Conservation (phyloP, 2,113 vertebrate genomes). For the Capra hircus region DNA sequence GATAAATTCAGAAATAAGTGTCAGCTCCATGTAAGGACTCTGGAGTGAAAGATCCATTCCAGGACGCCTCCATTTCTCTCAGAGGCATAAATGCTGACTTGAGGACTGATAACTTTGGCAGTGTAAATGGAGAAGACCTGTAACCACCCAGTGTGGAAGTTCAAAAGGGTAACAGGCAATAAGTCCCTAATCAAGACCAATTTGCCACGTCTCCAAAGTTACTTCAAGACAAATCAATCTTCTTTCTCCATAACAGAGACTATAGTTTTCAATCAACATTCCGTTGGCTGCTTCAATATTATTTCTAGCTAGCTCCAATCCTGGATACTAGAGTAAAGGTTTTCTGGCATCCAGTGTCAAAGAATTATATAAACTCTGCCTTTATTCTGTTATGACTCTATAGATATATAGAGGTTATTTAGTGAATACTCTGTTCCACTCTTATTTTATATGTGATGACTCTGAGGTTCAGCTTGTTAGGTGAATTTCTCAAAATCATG, state of each 20-base stretch:
- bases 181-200: not conserved
- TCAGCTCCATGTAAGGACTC: not conserved
- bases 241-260: not conserved
- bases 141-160: not conserved
- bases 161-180: not conserved
- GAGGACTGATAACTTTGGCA: not conserved
- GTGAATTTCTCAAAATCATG: not conserved
- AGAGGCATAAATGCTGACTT: not conserved
- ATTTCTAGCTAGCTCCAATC: not conserved
- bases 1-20: not conserved
- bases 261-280: not conserved
- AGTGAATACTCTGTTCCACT: not conserved
- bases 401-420: not conserved
- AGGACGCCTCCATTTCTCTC: not conserved
- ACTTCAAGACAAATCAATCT: not conserved
- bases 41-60: not conserved
- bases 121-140: not conserved
- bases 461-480: not conserved
- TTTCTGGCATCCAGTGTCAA: not conserved
- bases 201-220: not conserved
- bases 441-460: not conserved
- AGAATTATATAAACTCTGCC: not conserved
- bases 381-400: not conserved
- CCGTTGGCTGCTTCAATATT: not conserved
- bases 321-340: not conserved